These are phyloP conservation scores for Clistopyga incitator DNA, from an alignment of 2,888 invertebrate genomes.

Conservation along the genomic window DNA sequence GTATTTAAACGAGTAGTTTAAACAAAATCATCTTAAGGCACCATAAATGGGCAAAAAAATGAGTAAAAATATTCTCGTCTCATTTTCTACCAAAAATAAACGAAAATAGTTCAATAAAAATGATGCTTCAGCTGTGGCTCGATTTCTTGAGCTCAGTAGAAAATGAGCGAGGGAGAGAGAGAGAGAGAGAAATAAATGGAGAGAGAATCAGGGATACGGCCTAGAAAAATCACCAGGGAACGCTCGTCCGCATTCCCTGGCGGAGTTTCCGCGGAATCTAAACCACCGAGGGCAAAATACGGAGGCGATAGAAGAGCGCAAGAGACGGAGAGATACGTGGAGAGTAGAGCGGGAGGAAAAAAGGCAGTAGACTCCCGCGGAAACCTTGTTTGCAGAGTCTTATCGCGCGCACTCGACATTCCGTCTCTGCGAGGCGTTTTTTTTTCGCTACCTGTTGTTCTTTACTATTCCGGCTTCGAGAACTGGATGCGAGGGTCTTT, in stretches of 20 bases:
- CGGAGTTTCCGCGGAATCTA: slow-evolving; percentile 48
- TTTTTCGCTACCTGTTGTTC: slow-evolving; percentile 1
- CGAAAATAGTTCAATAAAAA: too few species aligned
- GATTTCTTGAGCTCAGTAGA: background rate
- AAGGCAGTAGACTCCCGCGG: slow-evolving; percentile 25
- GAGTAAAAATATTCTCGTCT: too few species aligned
- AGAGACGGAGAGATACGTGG: background rate
- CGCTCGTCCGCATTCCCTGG: slow-evolving; percentile 48
- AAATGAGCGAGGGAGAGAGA: background rate
- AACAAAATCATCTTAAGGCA: too few species aligned
- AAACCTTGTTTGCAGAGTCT: slow-evolving; percentile 47
- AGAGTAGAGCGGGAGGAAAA: background rate
- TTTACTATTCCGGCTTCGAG: slow-evolving; percentile 15
- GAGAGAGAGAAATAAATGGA: background rate
- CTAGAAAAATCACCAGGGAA: slow-evolving; percentile 40
- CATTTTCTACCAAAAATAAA: too few species aligned
- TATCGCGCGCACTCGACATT: slow-evolving; percentile 61
- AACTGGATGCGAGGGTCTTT: background rate
- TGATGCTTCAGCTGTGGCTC: background rate
- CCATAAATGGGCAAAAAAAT: too few species aligned
- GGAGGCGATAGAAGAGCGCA: background rate
- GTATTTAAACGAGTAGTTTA: too few species aligned
- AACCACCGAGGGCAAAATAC: slow-evolving; percentile 23
- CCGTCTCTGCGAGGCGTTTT: slow-evolving; percentile 24
- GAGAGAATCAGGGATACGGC: slow-evolving; percentile 28